phyloP scores from a whole-genome alignment of 2,113 vertebrate species.

The Pseudolaguvia tuberculata region DNA sequence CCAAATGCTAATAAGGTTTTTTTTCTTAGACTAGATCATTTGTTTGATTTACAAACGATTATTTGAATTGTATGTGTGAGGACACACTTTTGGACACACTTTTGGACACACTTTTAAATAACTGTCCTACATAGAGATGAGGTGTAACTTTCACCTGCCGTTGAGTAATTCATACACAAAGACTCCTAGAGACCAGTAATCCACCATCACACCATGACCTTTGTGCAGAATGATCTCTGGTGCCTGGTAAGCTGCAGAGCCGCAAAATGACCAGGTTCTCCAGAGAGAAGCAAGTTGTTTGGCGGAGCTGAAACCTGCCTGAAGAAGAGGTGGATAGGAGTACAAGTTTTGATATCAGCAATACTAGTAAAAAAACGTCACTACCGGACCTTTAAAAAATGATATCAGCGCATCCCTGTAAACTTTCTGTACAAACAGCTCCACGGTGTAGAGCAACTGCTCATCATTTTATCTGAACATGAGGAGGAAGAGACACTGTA shows the following conservation, averaged over 20 bases:
- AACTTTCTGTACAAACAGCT: too few species aligned
- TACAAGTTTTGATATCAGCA: too few species aligned
- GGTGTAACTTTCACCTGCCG: constrained; percentile 57
- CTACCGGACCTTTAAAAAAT: too few species aligned
- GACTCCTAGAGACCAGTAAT: constrained; percentile 71
- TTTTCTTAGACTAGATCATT: too few species aligned
- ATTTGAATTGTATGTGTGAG: too few species aligned
- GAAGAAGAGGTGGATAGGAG: constrained; percentile 1
- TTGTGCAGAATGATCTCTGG: constrained; percentile 70
- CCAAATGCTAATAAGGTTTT: not conserved
- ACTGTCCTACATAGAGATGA: not conserved
- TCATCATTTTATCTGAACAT: not conserved
- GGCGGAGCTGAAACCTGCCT: constrained; percentile 69
- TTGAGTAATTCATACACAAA: constrained; percentile 71
- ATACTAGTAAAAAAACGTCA: too few species aligned
- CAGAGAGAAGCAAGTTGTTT: constrained; percentile 63
- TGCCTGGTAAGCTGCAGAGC: constrained; percentile 67
- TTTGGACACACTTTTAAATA: not conserved
- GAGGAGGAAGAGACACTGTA: constrained; percentile 35
- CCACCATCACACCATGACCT: constrained; percentile 61
- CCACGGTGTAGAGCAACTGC: not conserved
- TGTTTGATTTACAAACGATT: too few species aligned
- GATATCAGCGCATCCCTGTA: too few species aligned
- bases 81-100: too few species aligned
- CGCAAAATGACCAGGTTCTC: constrained; percentile 74